Percentiles rank a stretch among this genome's conserved stretches.
Conservation (phyloP, 2,797 vertebrate genomes). For the Myotis vivesi region DNA sequence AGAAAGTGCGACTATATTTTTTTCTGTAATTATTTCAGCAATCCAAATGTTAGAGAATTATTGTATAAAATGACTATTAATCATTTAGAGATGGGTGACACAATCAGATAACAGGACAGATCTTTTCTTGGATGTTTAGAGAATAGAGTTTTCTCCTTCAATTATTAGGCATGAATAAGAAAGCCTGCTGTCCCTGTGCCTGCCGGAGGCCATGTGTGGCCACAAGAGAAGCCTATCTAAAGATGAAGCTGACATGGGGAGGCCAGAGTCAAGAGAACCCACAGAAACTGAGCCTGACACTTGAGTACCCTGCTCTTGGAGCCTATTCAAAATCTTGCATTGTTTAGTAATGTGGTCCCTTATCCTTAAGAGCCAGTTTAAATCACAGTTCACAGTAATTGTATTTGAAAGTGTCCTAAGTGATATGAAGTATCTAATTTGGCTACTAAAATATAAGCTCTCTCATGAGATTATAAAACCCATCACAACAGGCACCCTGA, state of each 20-base stretch:
- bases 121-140: not conserved
- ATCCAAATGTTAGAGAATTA: not conserved
- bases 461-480: not conserved
- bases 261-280: not conserved
- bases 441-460: not conserved
- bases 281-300: not conserved
- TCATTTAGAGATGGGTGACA: not conserved
- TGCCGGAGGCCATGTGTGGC: not conserved
- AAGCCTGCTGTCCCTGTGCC: not conserved
- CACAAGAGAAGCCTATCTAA: not conserved
- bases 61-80: not conserved
- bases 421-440: not conserved
- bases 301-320: not conserved
- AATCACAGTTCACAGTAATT: not conserved
- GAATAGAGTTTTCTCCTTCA: not conserved
- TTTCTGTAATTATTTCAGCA: not conserved
- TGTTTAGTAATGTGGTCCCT: not conserved
- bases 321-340: accelerated
- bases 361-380: not conserved
- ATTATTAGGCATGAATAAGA: not conserved
- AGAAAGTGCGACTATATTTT: not conserved
- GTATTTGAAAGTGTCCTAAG: not conserved
- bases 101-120: not conserved
- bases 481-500: not conserved
- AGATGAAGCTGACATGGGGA: not conserved